Evolutionary conservation across 1,140 invertebrate genomes (phyloP).

Genomic region (Vanessa atalanta): DNA sequence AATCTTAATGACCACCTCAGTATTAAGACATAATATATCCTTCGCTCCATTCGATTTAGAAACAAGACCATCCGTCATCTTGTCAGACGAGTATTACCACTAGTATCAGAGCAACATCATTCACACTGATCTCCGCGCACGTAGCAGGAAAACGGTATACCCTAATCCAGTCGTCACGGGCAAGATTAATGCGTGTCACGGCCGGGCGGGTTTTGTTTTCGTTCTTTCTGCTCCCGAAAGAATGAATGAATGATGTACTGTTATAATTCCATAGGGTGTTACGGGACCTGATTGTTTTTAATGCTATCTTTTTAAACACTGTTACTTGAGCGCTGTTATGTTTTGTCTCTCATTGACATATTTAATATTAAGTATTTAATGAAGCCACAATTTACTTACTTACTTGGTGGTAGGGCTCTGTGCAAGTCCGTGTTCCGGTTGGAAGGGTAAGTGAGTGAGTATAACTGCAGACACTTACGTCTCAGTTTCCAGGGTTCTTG

Average conservation of each 20-base stretch:
- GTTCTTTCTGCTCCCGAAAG: conserved; percentile 23
- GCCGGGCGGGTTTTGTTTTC: conserved; percentile 36
- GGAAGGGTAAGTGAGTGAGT: no score
- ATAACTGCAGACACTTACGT: no score
- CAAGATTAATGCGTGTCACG: conserved; percentile 47
- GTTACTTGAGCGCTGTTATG: no score
- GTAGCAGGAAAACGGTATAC: conserved; percentile 19
- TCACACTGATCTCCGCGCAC: conserved; percentile 20
- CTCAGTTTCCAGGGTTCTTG: no score
- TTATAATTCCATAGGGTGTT: conserved; percentile 12
- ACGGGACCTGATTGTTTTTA: conserved; percentile 21
- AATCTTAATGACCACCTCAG: neutral
- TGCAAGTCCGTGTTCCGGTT: no score
- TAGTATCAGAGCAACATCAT: conserved; percentile 30
- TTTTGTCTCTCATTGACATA: no score
- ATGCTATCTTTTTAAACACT: neutral
- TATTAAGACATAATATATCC: neutral
- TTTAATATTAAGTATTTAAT: no score
- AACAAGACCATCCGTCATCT: conserved; percentile 24
- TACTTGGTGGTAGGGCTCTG: no score
- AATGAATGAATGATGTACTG: conserved; percentile 30
- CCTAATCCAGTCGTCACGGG: conserved; percentile 49
- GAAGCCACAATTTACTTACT: no score
- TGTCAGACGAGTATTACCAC: conserved; percentile 32
- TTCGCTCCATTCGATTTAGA: conserved; percentile 19